These are phyloP conservation scores for Acestrorhynchus altus DNA, from an alignment of 2,797 vertebrate species.

Conservation along the genomic window DNA sequence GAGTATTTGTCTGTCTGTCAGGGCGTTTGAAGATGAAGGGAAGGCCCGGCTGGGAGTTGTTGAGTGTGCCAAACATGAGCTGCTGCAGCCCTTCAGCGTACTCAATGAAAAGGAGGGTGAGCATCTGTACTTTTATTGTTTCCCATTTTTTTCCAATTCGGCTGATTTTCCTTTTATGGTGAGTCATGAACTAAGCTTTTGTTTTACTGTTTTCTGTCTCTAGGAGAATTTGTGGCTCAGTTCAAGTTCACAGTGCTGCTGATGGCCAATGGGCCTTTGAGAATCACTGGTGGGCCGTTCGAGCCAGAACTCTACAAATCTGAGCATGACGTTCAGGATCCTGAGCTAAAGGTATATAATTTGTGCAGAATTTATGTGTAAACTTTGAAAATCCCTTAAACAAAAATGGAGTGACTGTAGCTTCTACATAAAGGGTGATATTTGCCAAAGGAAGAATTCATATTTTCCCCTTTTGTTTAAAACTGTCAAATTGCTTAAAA, in stretches of 20 bases:
- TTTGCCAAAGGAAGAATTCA: too few relatives aligned
- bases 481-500: too few relatives aligned
- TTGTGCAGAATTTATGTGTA: background rate
- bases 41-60: conserved; percentile 96
- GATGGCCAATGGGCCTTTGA: conserved; percentile 94
- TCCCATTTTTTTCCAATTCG: conserved; percentile 23
- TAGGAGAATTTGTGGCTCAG: conserved; percentile 95
- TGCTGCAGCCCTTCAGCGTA: conserved; percentile 95
- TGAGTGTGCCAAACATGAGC: conserved; percentile 96
- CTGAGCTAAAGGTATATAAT: conserved; percentile 87
- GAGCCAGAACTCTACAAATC: conserved; percentile 93
- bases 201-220: conserved; percentile 8
- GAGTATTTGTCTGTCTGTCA: conserved; percentile 57
- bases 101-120: conserved; percentile 96
- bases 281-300: conserved; percentile 92
- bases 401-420: too few relatives aligned
- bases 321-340: conserved; percentile 90
- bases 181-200: background rate
- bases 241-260: conserved; percentile 98
- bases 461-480: too few relatives aligned
- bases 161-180: background rate
- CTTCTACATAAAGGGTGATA: background rate
- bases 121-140: conserved; percentile 38
- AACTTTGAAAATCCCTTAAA: too few relatives aligned
- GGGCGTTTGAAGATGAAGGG: conserved; percentile 95